phyloP scores from a whole-genome alignment of 92 coral and sea anemone genomes.

The Pocillopora meandrina region DNA sequence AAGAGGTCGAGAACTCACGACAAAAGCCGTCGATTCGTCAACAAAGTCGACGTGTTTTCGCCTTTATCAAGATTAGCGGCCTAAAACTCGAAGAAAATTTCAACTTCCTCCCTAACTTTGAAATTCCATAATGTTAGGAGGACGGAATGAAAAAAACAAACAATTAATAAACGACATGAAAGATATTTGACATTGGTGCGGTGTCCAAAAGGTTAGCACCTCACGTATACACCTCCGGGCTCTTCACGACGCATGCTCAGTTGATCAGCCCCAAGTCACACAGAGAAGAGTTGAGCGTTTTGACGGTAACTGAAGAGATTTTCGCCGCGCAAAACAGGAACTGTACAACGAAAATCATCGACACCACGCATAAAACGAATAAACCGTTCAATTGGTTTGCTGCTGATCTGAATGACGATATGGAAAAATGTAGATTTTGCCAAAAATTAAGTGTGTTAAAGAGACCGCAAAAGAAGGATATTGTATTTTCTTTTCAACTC shows the following conservation, averaged over 20 bases:
- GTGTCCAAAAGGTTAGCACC: too few relatives aligned
- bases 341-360: not conserved
- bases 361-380: not conserved
- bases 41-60: not conserved
- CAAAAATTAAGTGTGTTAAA: not conserved
- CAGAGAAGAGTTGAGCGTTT: not conserved
- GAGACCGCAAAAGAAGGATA: not conserved
- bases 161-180: slow-evolving; percentile 17
- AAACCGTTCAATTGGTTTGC: not conserved
- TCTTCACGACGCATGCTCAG: too few relatives aligned
- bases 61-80: not conserved
- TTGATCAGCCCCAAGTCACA: not conserved
- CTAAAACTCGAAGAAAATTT: not conserved
- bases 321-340: too few relatives aligned
- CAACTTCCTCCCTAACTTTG: not conserved
- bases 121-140: not conserved
- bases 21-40: not conserved
- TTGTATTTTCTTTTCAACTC: not conserved
- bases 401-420: not conserved
- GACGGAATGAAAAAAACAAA: slow-evolving; percentile 18
- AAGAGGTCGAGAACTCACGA: not conserved
- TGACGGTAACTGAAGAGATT: not conserved
- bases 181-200: slow-evolving; percentile 11
- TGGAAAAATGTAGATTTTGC: not conserved
- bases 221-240: too few relatives aligned